A percentile compares a stretch with the other conserved stretches of the same genome.
phyloP scores from a whole-genome alignment of 2,797 vertebrate genomes.

The Tangara arthus region DNA sequence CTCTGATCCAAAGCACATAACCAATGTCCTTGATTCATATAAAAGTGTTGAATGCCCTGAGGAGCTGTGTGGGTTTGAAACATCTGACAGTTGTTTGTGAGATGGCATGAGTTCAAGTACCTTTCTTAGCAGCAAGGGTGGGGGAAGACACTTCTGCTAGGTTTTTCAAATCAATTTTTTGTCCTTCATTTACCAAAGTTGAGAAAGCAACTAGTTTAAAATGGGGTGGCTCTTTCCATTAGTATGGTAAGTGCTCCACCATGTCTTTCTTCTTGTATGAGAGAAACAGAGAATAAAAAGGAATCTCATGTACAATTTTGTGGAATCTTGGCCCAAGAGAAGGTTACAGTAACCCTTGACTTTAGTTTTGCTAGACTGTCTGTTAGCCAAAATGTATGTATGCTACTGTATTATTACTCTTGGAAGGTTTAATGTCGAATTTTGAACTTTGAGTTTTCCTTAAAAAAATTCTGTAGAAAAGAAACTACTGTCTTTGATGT shows the following conservation, averaged over 20 bases:
- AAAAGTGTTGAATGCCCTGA: conserved; percentile 60
- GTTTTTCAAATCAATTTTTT: conserved; percentile 41
- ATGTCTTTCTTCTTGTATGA: not conserved
- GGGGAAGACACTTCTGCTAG: not conserved
- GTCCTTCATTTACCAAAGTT: conserved; percentile 48
- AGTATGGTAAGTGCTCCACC: not conserved
- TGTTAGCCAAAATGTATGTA: not conserved
- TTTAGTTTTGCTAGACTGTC: not conserved
- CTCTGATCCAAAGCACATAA: conserved; percentile 64
- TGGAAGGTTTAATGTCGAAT: not conserved
- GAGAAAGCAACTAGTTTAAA: conserved; percentile 30
- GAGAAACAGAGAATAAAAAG: not conserved
- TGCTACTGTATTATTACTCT: not conserved
- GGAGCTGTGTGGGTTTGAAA: conserved; percentile 58
- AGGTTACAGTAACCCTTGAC: not conserved
- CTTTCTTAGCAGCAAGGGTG: conserved; percentile 7
- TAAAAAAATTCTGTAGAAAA: conserved; percentile 1
- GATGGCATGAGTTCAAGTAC: conserved; percentile 40
- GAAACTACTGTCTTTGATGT: not conserved
- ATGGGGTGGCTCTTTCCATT: not conserved
- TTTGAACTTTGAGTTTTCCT: not conserved
- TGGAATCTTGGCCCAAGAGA: not conserved
- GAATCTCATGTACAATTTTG: not conserved
- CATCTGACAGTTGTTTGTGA: conserved; percentile 56
- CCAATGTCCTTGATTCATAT: conserved; percentile 59